Evolutionary conservation across 2,113 vertebrate species (phyloP).

Genomic region (Gallinago jamesoni): DNA sequence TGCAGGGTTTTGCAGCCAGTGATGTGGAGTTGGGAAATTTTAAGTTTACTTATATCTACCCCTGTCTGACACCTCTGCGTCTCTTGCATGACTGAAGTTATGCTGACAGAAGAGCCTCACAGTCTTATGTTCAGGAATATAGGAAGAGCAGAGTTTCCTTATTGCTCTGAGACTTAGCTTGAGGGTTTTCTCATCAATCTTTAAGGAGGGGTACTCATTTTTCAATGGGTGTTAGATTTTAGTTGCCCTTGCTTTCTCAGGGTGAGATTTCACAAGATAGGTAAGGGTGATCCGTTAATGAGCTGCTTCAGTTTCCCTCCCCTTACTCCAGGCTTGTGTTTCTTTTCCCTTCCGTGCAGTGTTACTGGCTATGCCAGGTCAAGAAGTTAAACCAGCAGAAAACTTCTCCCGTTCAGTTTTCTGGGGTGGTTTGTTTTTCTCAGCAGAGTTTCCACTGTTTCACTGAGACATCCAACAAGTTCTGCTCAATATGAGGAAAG

Average conservation of each 20-base stretch:
- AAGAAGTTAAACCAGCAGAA: neutral
- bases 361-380: neutral
- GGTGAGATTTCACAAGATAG: neutral
- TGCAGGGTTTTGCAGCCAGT: neutral
- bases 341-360: neutral
- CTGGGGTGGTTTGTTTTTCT: neutral
- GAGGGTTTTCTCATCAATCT: constrained; percentile 1
- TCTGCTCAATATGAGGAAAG: neutral
- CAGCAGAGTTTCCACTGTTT: neutral
- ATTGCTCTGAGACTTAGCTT: neutral
- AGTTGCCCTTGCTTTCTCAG: neutral
- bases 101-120: neutral
- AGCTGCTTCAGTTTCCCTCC: neutral
- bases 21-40: neutral
- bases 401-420: neutral
- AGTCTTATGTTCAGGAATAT: neutral
- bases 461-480: neutral
- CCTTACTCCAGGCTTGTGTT: neutral
- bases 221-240: neutral
- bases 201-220: neutral
- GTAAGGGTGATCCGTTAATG: neutral
- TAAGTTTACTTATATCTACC: neutral
- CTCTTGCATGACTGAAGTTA: neutral
- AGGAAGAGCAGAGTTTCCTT: neutral
- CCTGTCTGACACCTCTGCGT: rapidly evolving